Evolutionary conservation across 2,888 invertebrate species (phyloP), one percentile per base, ranked within the genome.

Genomic region (Syritta pipiens): DNA sequence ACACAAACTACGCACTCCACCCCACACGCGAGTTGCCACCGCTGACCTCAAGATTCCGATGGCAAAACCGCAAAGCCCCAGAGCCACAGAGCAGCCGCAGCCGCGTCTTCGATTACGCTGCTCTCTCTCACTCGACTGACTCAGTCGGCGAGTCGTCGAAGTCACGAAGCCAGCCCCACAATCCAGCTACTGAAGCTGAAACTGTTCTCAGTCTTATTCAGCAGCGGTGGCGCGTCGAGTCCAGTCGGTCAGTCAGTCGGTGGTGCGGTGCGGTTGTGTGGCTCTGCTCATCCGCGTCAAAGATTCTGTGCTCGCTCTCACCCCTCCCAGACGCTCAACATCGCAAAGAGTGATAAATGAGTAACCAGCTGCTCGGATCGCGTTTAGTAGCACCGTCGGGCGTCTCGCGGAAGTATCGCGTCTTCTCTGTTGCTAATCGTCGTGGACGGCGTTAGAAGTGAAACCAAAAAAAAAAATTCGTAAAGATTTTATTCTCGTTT

Each of bases 11-110:
- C 74, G 65, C 72, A 72, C 37, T 53, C 60, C 48, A 12, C n/a
- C 53, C 53, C 68, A 59, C 62, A 51, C 65, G 55, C 57, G 22
- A 65, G 20, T 42, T 10, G 4, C 42, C 44, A 22, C 12, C n/a
- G 9, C 35, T 76, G 63, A 76, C 76, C 76, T 76, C 63, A 32
- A 76, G 76, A 76, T 63, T 69, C 63, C 67, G 37, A 32, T 62
- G 35, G 42, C 37, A n/a, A n/a, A n/a, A n/a, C n/a, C n/a, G n/a
- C n/a, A n/a, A n/a, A 30, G 30, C 9, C 30, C 6, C 7, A 30
- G 60, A 60, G 40, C 55, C 55, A 17, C n/a, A n/a, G 14, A 14
- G 37, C 7, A 17, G 37, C 17, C 37, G 37, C 37, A 17, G 37
- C 30, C 32, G 28, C 46, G 48, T 46, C 32, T 71, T 55, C 17